phyloP scores from a whole-genome alignment of 2,888 invertebrate genomes.

The Tuberolachnus salignus region DNA sequence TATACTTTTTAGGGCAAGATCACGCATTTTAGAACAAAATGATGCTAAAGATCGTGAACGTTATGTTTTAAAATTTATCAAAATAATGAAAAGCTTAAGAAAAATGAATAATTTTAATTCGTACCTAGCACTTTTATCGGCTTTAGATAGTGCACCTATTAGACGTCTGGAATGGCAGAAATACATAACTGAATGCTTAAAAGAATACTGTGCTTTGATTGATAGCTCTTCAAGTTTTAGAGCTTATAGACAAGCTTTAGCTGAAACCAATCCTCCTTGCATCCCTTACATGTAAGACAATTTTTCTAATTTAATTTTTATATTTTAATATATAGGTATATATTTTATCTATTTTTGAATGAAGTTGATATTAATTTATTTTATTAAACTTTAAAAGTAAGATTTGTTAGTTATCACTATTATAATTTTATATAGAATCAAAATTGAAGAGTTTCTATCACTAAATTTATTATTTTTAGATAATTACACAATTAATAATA shows the following conservation, averaged over 20 bases:
- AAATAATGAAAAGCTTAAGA: conserved; percentile 96
- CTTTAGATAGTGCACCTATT: conserved; percentile 94
- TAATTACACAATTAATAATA: too few species aligned
- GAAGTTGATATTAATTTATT: too few species aligned
- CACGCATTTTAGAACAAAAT: conserved; percentile 86
- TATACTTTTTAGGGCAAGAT: conserved; percentile 72
- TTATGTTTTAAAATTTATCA: conserved; percentile 92
- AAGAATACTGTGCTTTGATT: conserved; percentile 93
- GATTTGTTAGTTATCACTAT: not conserved
- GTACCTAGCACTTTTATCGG: conserved; percentile 93
- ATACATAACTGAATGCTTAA: conserved; percentile 86
- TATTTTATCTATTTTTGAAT: too few species aligned
- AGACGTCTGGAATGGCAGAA: conserved; percentile 91
- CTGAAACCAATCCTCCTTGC: conserved; percentile 95
- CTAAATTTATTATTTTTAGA: not conserved
- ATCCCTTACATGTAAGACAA: conserved; percentile 94
- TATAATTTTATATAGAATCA: too few species aligned
- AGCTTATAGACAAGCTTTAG: conserved; percentile 92
- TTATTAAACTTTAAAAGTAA: not conserved
- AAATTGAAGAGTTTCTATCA: not conserved
- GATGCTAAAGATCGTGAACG: conserved; percentile 96
- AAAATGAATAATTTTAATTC: conserved; percentile 99
- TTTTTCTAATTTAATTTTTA: conserved; percentile 59
- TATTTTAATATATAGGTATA: conserved; percentile 8
- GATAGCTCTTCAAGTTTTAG: conserved; percentile 98